phyloP scores from a whole-genome alignment of 2,888 invertebrate species.

The Lasioglossum vierecki region DNA sequence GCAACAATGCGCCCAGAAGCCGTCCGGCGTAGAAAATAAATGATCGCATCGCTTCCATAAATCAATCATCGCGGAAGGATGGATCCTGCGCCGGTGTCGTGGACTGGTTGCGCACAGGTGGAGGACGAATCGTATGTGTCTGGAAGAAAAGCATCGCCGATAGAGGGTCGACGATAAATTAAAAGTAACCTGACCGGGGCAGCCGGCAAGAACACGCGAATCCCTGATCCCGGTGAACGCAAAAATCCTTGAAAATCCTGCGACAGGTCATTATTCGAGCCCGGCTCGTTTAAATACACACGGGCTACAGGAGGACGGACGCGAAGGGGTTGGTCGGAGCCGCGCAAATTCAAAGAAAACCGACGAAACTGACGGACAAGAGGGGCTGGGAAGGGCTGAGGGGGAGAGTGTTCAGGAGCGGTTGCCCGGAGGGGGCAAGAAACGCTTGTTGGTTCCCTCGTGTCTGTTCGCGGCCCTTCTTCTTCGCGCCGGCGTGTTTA shows the following conservation, averaged over 20 bases:
- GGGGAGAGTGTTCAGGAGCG: slow-evolving; percentile 9
- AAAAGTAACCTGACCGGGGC: slow-evolving; percentile 16
- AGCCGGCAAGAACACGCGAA: slow-evolving; percentile 9
- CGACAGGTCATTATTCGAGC: slow-evolving; percentile 25
- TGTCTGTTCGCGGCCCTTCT: slow-evolving; percentile 38
- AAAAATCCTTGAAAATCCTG: slow-evolving; percentile 40
- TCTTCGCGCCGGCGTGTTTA: slow-evolving; percentile 74
- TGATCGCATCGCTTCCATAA: slow-evolving; percentile 78
- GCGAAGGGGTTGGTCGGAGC: not conserved
- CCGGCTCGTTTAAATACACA: slow-evolving; percentile 57
- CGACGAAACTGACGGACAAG: slow-evolving; percentile 37
- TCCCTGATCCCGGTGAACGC: not conserved
- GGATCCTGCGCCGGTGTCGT: not conserved
- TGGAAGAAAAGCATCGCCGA: slow-evolving; percentile 2
- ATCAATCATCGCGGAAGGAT: slow-evolving; percentile 75
- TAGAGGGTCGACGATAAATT: slow-evolving; percentile 18
- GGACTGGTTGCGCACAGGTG: slow-evolving; percentile 20
- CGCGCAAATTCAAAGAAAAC: slow-evolving; percentile 53
- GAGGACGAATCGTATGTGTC: slow-evolving; percentile 13
- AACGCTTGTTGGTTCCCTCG: slow-evolving; percentile 36
- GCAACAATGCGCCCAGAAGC: slow-evolving; percentile 52
- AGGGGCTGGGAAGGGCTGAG: not conserved
- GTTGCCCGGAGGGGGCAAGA: slow-evolving; percentile 29
- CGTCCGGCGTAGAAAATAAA: slow-evolving; percentile 66
- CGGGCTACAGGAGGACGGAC: not conserved